Conservation (phyloP, 2,797 vertebrate species). For the Melanotaenia boesemani region DNA sequence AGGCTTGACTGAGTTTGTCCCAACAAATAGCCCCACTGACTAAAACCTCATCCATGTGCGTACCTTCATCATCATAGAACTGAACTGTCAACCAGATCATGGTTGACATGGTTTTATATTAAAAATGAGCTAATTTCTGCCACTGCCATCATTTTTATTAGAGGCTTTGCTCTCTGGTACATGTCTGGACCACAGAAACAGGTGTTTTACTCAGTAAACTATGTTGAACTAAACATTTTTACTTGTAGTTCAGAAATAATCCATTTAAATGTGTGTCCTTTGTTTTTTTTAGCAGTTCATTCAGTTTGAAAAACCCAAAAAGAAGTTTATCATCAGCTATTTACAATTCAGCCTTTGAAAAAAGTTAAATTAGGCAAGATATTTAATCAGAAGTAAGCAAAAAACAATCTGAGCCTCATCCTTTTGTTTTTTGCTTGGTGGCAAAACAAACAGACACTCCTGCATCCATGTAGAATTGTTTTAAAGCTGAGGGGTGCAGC, state of each 20-base stretch:
- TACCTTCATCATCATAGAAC: conserved; percentile 31
- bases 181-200: conserved; percentile 37
- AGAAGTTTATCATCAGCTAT: background rate
- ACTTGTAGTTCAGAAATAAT: background rate
- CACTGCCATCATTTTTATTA: conserved; percentile 25
- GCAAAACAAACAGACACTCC: conserved; percentile 39
- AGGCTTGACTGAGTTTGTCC: conserved; percentile 52
- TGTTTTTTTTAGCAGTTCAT: background rate
- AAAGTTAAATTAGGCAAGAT: background rate
- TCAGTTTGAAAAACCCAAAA: background rate
- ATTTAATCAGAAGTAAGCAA: background rate
- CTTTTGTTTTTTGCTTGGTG: conserved; percentile 10
- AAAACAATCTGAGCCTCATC: conserved; percentile 10
- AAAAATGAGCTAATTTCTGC: conserved; percentile 21
- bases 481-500: conserved; percentile 48
- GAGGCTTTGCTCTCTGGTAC: background rate
- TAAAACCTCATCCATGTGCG: conserved; percentile 49
- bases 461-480: conserved; percentile 43
- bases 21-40: conserved; percentile 59
- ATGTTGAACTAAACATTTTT: conserved; percentile 2
- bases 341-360: background rate
- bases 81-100: conserved; percentile 26
- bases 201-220: conserved; percentile 26
- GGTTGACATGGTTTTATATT: conserved; percentile 17
- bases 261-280: background rate